These are phyloP conservation scores for Falco biarmicus DNA, from an alignment of 2,797 vertebrate species.

Conservation along the genomic window DNA sequence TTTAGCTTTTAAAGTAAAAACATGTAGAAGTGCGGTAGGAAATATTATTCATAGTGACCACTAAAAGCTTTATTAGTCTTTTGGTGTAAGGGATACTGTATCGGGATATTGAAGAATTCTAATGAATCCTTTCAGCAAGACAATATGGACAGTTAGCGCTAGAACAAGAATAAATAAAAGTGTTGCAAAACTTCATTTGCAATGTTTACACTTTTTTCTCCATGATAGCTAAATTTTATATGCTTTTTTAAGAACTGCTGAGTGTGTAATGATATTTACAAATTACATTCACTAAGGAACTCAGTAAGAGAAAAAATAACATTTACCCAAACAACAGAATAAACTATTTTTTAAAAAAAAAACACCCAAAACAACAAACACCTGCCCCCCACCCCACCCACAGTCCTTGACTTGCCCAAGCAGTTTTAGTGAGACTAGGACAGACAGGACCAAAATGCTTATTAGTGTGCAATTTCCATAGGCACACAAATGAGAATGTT, in stretches of 20 bases:
- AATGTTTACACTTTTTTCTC: neutral
- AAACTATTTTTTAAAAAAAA: neutral
- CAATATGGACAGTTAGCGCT: neutral
- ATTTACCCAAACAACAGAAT: neutral
- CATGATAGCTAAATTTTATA: neutral
- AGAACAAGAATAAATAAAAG: neutral
- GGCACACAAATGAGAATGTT: neutral
- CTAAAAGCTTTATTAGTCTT: neutral
- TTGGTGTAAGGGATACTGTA: neutral
- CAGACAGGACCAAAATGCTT: neutral
- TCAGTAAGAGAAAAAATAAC: neutral
- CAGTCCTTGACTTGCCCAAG: neutral
- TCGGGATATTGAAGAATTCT: neutral
- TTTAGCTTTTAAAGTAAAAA: neutral
- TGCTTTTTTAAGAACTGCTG: neutral
- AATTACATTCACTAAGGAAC: neutral
- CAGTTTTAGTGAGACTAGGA: neutral
- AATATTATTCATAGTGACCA: neutral
- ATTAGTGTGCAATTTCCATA: neutral
- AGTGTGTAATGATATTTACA: neutral
- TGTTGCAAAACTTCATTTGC: neutral
- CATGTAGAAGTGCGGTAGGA: neutral
- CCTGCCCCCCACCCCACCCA: accelerated
- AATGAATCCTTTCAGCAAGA: neutral
- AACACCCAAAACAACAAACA: neutral